Evolutionary conservation across 2,888 invertebrate species (phyloP), one percentile per base, ranked within the genome.

Genomic region (Drosophila kanekoi): DNA sequence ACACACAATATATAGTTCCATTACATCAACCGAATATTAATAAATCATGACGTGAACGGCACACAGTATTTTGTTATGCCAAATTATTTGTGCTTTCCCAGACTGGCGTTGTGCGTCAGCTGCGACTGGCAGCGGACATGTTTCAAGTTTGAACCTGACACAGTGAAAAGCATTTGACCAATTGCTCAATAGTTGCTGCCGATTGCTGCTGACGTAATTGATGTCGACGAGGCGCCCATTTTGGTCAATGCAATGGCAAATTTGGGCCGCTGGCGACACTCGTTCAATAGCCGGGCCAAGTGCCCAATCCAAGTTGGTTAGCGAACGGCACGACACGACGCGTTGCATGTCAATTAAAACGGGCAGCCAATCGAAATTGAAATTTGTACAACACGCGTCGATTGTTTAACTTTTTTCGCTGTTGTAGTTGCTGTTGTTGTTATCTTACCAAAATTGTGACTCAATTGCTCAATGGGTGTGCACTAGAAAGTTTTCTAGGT

Each of bases 21-120:
- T 82, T 82, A 87, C 84, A 82, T 84, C 81, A 82, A 87, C 85
- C 57, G 82, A 81, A 87, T 85, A 83, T 87, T 87, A 82, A 85
- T 83, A 83, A 85, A 75, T 66, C 77, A 73, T 83, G 87, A 87
- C 87, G 87, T 72, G 69, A 62, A 71, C 62, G 37, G 63, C 49
- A 54, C 61, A 49, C 49, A 57, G 16, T 43, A 69, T 60, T 59
- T 66, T 52, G 48, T 54, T 52, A 28, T 58, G 72, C 62, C 62
- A 61, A 79, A 65, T 32, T 57, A 37, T 61, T 45, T 58, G 60
- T 61, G 43, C 60, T 53, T 53, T 59, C 47, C 56, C 56, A 51
- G 40, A 49, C 18, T 13, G 56, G n/a, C 53, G 51, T 33, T 71
- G 62, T 79, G 79, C 79, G 81, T 79, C 73, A 79, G 72, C 43